Evolutionary conservation across 2,113 vertebrate species (phyloP), one percentile per base, ranked within the genome.

Genomic region (Galeopterus variegatus): DNA sequence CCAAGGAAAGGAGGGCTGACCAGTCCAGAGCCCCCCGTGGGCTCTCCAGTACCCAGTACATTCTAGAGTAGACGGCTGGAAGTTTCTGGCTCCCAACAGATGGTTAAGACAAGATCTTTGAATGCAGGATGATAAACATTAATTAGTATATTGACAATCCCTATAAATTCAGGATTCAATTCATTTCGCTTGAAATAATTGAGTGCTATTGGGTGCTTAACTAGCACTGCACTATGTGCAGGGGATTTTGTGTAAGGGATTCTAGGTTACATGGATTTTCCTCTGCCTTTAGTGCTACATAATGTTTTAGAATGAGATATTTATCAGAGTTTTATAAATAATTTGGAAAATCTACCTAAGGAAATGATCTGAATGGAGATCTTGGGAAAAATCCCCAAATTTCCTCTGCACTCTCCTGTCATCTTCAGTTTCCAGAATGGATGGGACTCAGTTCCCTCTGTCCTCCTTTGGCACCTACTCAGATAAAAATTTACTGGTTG

Each of bases 381-480:
- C 72, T 73, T 72, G 73, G 24, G 19, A 8, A 89, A 82, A 73
- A 50, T 14, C 6, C 8, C 62, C 28, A 62, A 8, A 36, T 33
- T 21, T 58, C 11, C 50, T 72, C 28, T 90, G 33, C 62, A 54
- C 11, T 17, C 67, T 21, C 48, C 50, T 80, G 13, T 65, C 17
- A 24, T 18, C 41, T 75, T 26, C 24, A 73, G 13, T 73, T 52
- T 81, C 33, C 4, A 90, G 11, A 3, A 4, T 60, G 81, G 41
- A 12, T 48, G 67, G 19, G 3, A 33, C 24, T 45, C 18, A 1
- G 0, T 9, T 41, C 50, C 8, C 15, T 41, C 8, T 6, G 11
- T n/a, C 52, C 6, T 41, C 15, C 18, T 94, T 48, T 72, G 24
- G 2, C 3, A 26, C 87, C 50, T 45, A 0, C 14, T n/a, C 6